Evolutionary conservation across 1,140 invertebrate genomes (phyloP).

Genomic region (Nasonia vitripennis): DNA sequence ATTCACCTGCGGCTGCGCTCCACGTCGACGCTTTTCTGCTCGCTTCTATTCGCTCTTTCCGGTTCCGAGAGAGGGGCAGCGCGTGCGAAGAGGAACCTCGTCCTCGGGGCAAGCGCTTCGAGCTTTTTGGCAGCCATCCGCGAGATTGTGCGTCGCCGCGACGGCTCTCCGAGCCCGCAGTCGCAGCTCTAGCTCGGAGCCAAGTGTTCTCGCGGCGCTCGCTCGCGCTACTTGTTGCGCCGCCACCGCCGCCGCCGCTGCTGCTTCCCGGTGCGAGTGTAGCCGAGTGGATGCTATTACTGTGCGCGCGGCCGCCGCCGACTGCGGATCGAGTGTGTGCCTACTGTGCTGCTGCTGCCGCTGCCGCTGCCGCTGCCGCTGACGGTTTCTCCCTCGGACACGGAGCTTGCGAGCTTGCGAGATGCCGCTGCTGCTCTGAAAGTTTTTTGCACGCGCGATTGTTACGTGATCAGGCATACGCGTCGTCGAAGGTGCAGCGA

Average conservation of each 20-base stretch:
- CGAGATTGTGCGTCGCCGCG: conserved; percentile 66
- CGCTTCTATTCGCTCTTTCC: neutral
- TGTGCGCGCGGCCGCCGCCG: neutral
- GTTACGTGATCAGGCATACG: neutral
- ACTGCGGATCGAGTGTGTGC: neutral
- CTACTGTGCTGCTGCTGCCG: no score
- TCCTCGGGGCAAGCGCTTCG: neutral
- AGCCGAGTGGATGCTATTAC: neutral
- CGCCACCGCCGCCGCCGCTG: neutral
- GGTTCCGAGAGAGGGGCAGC: neutral
- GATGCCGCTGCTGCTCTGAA: neutral
- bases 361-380: no score
- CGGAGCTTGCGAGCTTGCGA: neutral
- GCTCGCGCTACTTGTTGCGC: conserved; percentile 54
- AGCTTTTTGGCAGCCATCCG: conserved; percentile 68
- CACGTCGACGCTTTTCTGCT: neutral
- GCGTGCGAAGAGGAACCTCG: no score
- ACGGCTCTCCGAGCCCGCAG: no score
- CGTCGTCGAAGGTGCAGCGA: neutral
- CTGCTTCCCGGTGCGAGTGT: conserved; percentile 1
- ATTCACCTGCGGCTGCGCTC: neutral
- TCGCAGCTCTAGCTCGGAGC: no score
- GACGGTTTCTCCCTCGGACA: no score
- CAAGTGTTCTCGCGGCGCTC: conserved; percentile 26
- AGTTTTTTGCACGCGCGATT: neutral